Evolutionary conservation across 2,113 vertebrate species (phyloP).

Genomic region (Theristicus caerulescens): DNA sequence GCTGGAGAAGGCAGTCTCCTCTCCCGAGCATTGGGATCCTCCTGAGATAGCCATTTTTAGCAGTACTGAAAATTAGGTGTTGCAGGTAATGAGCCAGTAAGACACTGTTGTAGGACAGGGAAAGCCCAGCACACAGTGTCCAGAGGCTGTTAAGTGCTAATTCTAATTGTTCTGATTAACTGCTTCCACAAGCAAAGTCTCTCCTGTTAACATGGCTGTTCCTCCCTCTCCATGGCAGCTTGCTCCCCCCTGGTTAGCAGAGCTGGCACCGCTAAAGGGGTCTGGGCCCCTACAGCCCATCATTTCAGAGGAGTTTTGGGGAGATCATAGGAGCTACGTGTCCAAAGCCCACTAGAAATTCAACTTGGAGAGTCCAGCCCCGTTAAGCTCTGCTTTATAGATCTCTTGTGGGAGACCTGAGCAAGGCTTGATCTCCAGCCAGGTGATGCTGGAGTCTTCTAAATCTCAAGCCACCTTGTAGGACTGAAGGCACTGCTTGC

Average conservation of each 20-base stretch:
- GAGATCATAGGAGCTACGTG: not conserved
- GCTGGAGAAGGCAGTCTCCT: not conserved
- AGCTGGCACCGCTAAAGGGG: not conserved
- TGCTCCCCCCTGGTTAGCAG: accelerated
- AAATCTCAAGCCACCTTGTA: not conserved
- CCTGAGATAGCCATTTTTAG: not conserved
- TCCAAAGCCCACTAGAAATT: not conserved
- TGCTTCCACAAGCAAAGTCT: not conserved
- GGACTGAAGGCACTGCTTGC: not conserved
- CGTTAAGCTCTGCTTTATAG: not conserved
- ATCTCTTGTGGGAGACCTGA: not conserved
- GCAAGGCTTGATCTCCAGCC: not conserved
- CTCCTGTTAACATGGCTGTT: accelerated
- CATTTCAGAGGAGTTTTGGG: not conserved
- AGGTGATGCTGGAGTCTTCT: not conserved
- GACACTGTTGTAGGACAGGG: not conserved
- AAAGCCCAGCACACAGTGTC: not conserved
- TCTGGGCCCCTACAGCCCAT: not conserved
- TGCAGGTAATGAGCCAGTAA: not conserved
- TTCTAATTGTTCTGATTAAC: not conserved
- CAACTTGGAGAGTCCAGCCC: not conserved
- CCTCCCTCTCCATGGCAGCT: not conserved
- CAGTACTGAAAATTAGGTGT: not conserved
- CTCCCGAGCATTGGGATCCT: not conserved
- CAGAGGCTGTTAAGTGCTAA: not conserved